phyloP scores from a whole-genome alignment of 2,113 vertebrate species.

The Fulica atra region DNA sequence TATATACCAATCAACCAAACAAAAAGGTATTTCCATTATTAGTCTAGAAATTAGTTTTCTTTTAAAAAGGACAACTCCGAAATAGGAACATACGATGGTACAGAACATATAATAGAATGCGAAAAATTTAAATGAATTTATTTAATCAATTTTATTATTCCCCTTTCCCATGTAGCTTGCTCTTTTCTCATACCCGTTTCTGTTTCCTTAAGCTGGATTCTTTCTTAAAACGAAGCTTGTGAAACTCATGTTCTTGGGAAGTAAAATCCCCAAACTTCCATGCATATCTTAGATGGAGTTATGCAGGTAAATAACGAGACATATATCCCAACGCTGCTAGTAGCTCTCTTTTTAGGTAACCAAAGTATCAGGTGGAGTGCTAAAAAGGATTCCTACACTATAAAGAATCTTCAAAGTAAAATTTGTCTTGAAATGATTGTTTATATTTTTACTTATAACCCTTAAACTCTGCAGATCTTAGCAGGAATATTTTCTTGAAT shows the following conservation, averaged over 20 bases:
- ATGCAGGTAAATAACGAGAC: not conserved
- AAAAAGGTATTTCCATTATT: not conserved
- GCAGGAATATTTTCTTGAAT: not conserved
- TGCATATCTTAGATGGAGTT: not conserved
- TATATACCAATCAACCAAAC: not conserved
- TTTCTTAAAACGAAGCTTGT: not conserved
- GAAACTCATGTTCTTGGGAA: constrained; percentile 17
- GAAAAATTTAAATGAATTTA: not conserved
- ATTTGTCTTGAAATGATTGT: not conserved
- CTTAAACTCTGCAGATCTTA: not conserved
- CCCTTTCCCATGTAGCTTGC: not conserved
- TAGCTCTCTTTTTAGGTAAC: not conserved
- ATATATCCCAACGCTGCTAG: not conserved
- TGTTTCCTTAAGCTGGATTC: not conserved
- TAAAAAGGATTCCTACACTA: not conserved
- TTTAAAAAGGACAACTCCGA: constrained; percentile 3
- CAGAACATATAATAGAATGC: not conserved
- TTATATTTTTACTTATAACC: not conserved
- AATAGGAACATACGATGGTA: not conserved
- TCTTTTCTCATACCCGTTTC: not conserved
- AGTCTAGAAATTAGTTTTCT: constrained; percentile 5
- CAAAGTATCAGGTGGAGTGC: not conserved
- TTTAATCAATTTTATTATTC: not conserved
- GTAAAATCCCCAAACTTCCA: not conserved
- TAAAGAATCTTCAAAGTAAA: not conserved